A percentile compares a stretch with the other conserved stretches of the same genome.
phyloP scores from a whole-genome alignment of 1,140 invertebrate species.

The Hyles vespertilio region DNA sequence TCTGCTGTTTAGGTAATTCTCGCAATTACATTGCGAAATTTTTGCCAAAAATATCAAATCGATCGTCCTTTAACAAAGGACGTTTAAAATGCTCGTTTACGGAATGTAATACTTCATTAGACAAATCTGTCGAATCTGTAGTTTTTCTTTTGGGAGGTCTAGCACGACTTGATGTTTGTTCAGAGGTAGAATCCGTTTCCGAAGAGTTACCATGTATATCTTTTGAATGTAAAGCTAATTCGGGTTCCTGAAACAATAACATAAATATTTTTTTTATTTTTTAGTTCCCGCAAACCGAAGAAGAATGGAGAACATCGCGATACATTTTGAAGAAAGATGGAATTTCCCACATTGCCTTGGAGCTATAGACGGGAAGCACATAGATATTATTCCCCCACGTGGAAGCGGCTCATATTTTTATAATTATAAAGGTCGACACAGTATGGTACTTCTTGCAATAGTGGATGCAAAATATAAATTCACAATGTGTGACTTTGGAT shows the following conservation, averaged over 20 bases:
- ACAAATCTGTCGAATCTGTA: no score
- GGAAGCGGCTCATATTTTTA: conserved; percentile 47
- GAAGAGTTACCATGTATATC: no score
- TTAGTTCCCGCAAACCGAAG: background rate
- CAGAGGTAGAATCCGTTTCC: no score
- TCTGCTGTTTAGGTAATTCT: no score
- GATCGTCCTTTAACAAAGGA: no score
- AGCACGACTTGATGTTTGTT: no score
- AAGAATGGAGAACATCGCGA: background rate
- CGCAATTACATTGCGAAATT: no score
- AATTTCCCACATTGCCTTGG: conserved; percentile 1
- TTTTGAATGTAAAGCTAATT: background rate
- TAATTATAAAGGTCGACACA: conserved; percentile 73
- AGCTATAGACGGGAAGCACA: conserved; percentile 7
- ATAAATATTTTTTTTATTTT: conserved; percentile 3
- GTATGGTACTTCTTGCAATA: conserved; percentile 69
- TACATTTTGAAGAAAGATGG: background rate
- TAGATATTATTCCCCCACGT: conserved; percentile 28
- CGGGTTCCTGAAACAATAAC: conserved; percentile 2
- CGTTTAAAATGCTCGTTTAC: no score
- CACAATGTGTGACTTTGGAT: no score
- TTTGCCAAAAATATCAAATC: no score
- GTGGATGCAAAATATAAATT: conserved; percentile 34
- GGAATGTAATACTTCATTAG: no score
- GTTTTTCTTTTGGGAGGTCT: no score